phyloP scores from a whole-genome alignment of 2,113 vertebrate genomes.

The Ictalurus furcatus region DNA sequence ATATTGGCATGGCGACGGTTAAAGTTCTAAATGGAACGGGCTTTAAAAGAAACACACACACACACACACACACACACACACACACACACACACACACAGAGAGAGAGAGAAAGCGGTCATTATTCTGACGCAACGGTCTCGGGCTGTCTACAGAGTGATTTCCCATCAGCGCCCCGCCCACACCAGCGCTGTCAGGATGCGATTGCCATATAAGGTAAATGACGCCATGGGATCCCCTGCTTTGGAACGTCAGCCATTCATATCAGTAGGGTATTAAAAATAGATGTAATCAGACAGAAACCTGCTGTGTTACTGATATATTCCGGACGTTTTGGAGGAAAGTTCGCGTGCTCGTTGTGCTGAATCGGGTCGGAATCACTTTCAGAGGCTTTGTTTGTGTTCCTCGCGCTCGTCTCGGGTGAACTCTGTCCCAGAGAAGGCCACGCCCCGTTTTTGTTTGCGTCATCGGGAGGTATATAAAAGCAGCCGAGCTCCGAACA shows the following conservation, averaged over 20 bases:
- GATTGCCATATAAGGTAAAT: conserved; percentile 75
- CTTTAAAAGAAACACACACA: not conserved
- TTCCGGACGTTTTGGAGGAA: not conserved
- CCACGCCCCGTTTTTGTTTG: not conserved
- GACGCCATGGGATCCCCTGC: conserved; percentile 74
- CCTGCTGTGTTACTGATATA: not conserved
- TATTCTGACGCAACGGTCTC: conserved; percentile 64
- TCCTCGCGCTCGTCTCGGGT: not conserved
- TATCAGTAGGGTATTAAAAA: not conserved
- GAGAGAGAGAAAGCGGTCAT: too few relatives aligned
- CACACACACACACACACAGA: too few relatives aligned
- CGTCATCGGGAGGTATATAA: not conserved
- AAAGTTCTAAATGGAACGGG: not conserved
- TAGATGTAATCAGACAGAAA: not conserved
- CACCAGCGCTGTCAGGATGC: conserved; percentile 67
- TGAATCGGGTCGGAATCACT: not conserved
- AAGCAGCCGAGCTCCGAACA: not conserved
- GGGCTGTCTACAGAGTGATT: conserved; percentile 54
- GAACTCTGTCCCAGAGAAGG: not conserved
- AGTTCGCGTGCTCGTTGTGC: too few relatives aligned
- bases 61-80: too few relatives aligned
- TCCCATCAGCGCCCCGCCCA: conserved; percentile 71
- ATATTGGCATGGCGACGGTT: not conserved
- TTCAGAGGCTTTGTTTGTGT: not conserved
- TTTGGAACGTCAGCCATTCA: conserved; percentile 61